Evolutionary conservation across 1,140 invertebrate species (phyloP), one percentile per base, ranked within the genome.

Genomic region (Bombus difficillimus): DNA sequence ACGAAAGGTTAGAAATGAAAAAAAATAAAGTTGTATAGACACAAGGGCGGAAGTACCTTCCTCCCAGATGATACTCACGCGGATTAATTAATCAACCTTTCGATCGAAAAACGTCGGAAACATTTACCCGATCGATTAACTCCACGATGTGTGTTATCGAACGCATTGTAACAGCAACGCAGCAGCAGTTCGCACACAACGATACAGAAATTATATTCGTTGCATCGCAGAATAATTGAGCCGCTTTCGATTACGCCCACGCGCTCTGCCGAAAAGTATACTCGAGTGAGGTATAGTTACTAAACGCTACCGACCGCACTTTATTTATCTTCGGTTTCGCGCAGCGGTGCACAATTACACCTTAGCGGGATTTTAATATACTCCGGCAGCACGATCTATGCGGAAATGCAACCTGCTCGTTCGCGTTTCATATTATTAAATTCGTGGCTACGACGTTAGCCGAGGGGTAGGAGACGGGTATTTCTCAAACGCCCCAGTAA

Each of bases 291-390:
- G 83, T 73, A 34, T 34, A 83, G 53, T 80, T 83, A 64, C 68
- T 76, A 88, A 87, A 80, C 32, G 57, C 53, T 76, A 47, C 71
- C n/a, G 57, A 80, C 41, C 59, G 64, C 43, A n/a, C 39, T 80
- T 87, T 81, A 88, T 88, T 87, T 79, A 72, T 76, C 59, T 59
- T 66, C 66, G 34, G 43, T 57, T 69, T 18, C 22, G n/a, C 34
- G 41, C 32, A 53, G 66, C 15, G 18, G 85, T 66, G 86, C 47
- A 25, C 86, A 71, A 88, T 88, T 88, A 88, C 74, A 43, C 64
- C 22, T 62, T 84, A 64, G 87, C 87, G 78, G 76, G 68, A 72
- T 79, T 86, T 89, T 83, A 88, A 86, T 89, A 78, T 78, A 85
- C 64, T 32, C 59, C 37, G 41, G 66, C 32, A 77, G 53, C 15